Evolutionary conservation across 1,140 invertebrate genomes (phyloP).

Genomic region (Drosophila arawakana): DNA sequence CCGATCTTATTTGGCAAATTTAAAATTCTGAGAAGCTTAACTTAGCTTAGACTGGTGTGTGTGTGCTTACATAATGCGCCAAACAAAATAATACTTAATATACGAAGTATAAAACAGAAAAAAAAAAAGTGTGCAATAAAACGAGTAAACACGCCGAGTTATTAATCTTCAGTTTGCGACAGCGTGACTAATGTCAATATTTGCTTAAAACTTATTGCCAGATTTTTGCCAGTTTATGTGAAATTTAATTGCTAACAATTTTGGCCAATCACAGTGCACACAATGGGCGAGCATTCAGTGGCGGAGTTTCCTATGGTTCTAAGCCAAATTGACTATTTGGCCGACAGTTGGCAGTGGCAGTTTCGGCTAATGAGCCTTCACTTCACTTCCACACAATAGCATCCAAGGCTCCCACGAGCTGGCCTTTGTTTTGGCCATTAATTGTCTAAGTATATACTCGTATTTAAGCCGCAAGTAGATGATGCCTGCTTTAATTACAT

Average conservation of each 20-base stretch:
- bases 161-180: constrained; percentile 43
- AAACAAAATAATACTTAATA: constrained; percentile 12
- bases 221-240: constrained; percentile 53
- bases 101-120: constrained; percentile 6
- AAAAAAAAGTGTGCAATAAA: constrained; percentile 27
- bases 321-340: constrained; percentile 45
- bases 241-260: constrained; percentile 66
- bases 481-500: constrained; percentile 46
- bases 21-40: constrained; percentile 43
- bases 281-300: constrained; percentile 53
- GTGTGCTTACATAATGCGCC: constrained; percentile 41
- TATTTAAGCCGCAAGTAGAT: constrained; percentile 27
- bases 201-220: constrained; percentile 53
- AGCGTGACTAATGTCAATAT: constrained; percentile 75
- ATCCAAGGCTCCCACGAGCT: constrained; percentile 44
- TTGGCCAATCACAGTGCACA: constrained; percentile 25
- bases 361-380: constrained; percentile 56
- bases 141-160: constrained; percentile 29
- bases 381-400: constrained; percentile 28
- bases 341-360: constrained; percentile 41
- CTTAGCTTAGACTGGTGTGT: neutral
- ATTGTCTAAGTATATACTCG: neutral
- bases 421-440: constrained; percentile 40
- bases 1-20: constrained; percentile 28
- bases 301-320: constrained; percentile 33